phyloP scores from a whole-genome alignment of 2,888 invertebrate species.

The Chromoteleia sp. region DNA sequence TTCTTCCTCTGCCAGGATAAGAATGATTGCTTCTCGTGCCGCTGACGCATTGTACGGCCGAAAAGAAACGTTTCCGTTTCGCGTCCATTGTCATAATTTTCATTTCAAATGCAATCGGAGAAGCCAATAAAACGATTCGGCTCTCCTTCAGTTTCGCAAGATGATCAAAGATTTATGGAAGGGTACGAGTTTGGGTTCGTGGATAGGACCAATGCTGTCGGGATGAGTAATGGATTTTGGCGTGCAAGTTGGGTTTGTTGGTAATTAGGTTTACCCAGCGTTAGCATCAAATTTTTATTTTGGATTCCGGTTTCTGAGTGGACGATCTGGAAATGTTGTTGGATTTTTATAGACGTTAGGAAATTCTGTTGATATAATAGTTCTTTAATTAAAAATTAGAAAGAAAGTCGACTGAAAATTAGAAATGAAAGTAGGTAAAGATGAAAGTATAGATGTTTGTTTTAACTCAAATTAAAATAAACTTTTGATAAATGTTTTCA shows the following conservation, averaged over 20 bases:
- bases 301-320: no score
- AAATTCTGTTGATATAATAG: no score
- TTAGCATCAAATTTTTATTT: constrained; percentile 23
- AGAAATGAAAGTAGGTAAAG: no score
- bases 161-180: constrained; percentile 48
- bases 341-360: no score
- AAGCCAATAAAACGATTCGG: constrained; percentile 55
- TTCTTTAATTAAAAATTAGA: no score
- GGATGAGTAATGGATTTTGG: constrained; percentile 40
- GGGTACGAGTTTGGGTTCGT: not conserved
- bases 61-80: constrained; percentile 53
- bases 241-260: constrained; percentile 10
- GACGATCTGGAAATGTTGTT: not conserved
- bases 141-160: constrained; percentile 37
- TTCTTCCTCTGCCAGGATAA: constrained; percentile 30
- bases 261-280: constrained; percentile 36
- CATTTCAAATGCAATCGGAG: constrained; percentile 60
- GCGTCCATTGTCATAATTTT: constrained; percentile 63
- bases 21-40: constrained; percentile 46
- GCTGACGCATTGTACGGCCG: constrained; percentile 38
- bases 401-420: no score
- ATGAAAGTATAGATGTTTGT: no score
- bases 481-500: no score
- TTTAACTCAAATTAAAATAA: no score
- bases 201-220: constrained; percentile 13